A percentile compares a stretch with the other conserved stretches of the same genome.
Evolutionary conservation across 2,888 invertebrate genomes (phyloP).

Genomic region (Lamproptera curius): DNA sequence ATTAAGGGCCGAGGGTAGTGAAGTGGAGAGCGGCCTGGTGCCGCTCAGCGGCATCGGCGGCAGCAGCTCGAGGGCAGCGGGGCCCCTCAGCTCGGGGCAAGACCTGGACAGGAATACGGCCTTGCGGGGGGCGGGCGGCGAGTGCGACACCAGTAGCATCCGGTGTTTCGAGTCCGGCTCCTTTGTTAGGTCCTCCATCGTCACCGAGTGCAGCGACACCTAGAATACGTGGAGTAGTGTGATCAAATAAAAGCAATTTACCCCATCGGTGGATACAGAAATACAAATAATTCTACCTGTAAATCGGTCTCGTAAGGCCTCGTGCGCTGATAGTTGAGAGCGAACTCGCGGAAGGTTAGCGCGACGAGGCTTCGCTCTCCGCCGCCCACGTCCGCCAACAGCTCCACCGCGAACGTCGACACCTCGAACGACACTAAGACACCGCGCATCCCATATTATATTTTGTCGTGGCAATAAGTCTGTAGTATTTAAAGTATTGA

Average conservation of each 20-base stretch:
- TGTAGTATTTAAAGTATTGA: no score
- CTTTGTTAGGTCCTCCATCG: slow-evolving; percentile 94
- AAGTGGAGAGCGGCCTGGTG: slow-evolving; percentile 28
- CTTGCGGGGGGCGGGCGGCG: slow-evolving; percentile 62
- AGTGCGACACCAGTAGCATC: slow-evolving; percentile 88
- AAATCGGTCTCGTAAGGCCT: slow-evolving; percentile 84
- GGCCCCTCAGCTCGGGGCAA: slow-evolving; percentile 83
- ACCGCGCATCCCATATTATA: neutral
- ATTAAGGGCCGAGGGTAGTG: slow-evolving; percentile 51
- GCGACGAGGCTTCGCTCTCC: slow-evolving; percentile 90
- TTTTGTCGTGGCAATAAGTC: no score
- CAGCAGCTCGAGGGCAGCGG: slow-evolving; percentile 27
- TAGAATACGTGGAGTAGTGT: no score
- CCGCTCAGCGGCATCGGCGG: slow-evolving; percentile 27
- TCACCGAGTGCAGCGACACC: slow-evolving; percentile 89
- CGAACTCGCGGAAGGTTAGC: slow-evolving; percentile 90
- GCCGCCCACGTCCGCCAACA: slow-evolving; percentile 83
- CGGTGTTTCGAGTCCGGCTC: slow-evolving; percentile 88
- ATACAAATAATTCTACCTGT: no score
- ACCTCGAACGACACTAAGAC: slow-evolving; percentile 80
- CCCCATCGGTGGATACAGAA: no score
- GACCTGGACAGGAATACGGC: slow-evolving; percentile 85
- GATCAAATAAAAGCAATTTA: no score
- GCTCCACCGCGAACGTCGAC: slow-evolving; percentile 85
- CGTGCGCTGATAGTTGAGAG: slow-evolving; percentile 83